Evolutionary conservation across 2,797 vertebrate genomes (phyloP).

Genomic region (Silurus lanzhouensis): DNA sequence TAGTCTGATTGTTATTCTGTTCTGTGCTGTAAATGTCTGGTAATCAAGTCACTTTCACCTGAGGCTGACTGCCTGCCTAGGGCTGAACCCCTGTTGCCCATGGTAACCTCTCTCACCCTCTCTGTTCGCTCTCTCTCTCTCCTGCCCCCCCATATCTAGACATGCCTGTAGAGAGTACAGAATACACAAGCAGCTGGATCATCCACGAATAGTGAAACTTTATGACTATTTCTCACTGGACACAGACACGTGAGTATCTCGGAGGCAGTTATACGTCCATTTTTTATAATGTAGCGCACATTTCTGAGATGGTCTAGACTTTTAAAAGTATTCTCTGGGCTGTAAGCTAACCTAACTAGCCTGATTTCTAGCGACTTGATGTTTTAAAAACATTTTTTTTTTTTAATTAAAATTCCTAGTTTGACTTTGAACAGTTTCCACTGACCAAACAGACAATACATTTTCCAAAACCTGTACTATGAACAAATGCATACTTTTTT

Average conservation of each 20-base stretch:
- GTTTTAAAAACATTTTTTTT: background rate
- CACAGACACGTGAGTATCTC: conserved; percentile 92
- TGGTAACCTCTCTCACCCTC: conserved; percentile 40
- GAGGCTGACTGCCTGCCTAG: conserved; percentile 38
- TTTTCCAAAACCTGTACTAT: background rate
- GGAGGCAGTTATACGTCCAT: background rate
- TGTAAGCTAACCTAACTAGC: background rate
- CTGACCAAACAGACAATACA: background rate
- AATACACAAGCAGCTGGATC: conserved; percentile 99
- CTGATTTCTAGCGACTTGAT: background rate
- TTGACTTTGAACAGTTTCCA: background rate
- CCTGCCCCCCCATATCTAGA: conserved; percentile 67
- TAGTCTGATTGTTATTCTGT: conserved; percentile 54
- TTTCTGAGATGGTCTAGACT: background rate
- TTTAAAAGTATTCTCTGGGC: background rate
- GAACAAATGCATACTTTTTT: background rate
- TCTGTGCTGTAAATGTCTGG: conserved; percentile 43
- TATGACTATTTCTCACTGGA: conserved; percentile 99
- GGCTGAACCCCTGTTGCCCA: conserved; percentile 57
- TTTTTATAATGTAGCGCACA: background rate
- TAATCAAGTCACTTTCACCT: conserved; percentile 50
- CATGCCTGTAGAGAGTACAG: conserved; percentile 99
- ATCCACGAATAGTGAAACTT: conserved; percentile 97
- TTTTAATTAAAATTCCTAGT: background rate
- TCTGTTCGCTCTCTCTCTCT: conserved; percentile 25